Conservation (phyloP, 2,888 invertebrate genomes). For the Chorisops tibialis region DNA sequence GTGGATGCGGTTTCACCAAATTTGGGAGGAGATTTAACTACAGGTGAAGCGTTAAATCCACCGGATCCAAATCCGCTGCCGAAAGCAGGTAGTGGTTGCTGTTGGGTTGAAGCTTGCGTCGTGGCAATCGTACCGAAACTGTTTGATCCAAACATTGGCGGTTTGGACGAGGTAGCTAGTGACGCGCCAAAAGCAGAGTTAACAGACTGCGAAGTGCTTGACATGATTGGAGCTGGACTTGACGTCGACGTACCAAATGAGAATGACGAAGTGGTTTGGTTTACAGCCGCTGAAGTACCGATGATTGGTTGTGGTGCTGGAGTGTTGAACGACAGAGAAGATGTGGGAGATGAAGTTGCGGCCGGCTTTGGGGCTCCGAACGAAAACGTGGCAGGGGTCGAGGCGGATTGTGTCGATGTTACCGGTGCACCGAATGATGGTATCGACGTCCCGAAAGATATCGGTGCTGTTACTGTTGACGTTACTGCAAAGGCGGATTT, state of each 20-base stretch:
- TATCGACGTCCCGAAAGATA: neutral
- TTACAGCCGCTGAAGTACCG: neutral
- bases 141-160: conserved; percentile 1
- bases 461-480: neutral
- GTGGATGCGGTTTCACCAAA: neutral
- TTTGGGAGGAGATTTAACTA: neutral
- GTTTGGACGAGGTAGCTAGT: conserved; percentile 1
- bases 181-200: neutral
- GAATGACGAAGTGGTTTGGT: neutral
- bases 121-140: neutral
- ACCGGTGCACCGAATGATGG: neutral
- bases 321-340: neutral
- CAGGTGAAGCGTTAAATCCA: neutral
- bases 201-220: neutral
- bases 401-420: neutral
- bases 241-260: conserved; percentile 21
- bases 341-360: neutral
- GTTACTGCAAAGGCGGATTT: neutral
- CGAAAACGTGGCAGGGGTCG: neutral
- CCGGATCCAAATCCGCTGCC: neutral
- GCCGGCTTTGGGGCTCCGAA: neutral
- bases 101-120: neutral
- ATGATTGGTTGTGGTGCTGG: neutral
- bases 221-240: neutral
- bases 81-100: neutral